These are phyloP conservation scores for Seladonia tumulorum DNA, from an alignment of 2,888 invertebrate genomes.

Conservation along the genomic window DNA sequence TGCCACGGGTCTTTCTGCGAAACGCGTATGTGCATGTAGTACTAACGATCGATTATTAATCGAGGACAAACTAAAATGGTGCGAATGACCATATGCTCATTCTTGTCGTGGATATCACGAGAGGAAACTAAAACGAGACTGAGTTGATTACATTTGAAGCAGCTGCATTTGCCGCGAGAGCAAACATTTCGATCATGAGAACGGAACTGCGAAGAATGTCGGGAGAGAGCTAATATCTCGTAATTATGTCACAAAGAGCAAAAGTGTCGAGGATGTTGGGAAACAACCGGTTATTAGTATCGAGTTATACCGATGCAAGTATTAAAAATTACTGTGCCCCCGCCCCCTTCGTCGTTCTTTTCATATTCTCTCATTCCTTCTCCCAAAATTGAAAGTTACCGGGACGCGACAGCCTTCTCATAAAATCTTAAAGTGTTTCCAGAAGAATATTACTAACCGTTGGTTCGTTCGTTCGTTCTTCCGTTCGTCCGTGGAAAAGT, in stretches of 20 bases:
- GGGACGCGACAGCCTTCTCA: conserved; percentile 26
- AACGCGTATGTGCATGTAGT: not conserved
- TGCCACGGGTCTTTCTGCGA: not conserved
- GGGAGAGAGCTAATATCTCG: conserved; percentile 29
- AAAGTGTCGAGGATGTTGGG: conserved; percentile 26
- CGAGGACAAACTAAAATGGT: conserved; percentile 10
- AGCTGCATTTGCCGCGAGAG: not conserved
- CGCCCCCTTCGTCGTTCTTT: not conserved
- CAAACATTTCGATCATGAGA: conserved; percentile 15
- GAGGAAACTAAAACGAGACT: not conserved
- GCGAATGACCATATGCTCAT: not conserved
- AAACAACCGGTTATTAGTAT: conserved; percentile 47
- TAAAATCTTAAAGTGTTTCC: conserved; percentile 30
- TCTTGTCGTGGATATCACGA: not conserved
- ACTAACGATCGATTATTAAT: not conserved
- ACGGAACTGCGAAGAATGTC: conserved; percentile 27
- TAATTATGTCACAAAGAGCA: conserved; percentile 40
- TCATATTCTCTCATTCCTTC: conserved; percentile 5
- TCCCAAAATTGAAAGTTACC: conserved; percentile 29
- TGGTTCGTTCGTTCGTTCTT: not conserved
- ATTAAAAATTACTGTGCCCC: conserved; percentile 40
- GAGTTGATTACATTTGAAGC: conserved; percentile 29
- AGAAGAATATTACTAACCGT: conserved; percentile 36
- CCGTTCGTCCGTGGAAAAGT: conserved; percentile 11
- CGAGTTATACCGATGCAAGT: conserved; percentile 26